Evolutionary conservation across 2,797 vertebrate species (phyloP).

Genomic region (Paguma larvata): DNA sequence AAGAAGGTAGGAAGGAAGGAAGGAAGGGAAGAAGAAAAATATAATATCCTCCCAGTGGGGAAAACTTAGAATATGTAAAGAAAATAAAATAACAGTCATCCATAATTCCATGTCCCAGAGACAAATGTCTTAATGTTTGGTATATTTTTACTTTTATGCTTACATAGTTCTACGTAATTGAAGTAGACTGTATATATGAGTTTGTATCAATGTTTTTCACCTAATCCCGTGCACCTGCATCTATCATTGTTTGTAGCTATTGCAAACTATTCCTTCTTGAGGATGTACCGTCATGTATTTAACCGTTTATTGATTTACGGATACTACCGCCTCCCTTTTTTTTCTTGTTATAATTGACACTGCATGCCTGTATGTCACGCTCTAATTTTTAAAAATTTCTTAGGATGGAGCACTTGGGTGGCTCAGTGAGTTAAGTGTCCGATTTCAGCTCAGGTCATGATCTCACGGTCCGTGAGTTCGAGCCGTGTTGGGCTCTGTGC

Average conservation of each 20-base stretch:
- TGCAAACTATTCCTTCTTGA: background rate
- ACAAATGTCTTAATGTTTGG: background rate
- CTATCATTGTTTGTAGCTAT: background rate
- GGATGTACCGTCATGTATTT: background rate
- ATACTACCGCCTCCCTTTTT: background rate
- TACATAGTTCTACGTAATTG: background rate
- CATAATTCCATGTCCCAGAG: background rate
- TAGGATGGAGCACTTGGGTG: no score
- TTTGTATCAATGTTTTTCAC: background rate
- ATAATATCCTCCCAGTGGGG: background rate
- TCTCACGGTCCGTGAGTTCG: no score
- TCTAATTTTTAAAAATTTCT: background rate
- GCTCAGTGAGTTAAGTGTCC: no score
- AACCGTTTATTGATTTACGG: background rate
- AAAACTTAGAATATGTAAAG: background rate
- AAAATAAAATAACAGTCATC: background rate
- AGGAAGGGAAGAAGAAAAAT: no score
- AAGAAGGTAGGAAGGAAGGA: background rate
- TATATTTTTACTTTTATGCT: background rate
- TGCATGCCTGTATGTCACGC: background rate
- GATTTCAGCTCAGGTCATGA: no score
- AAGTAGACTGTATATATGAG: background rate
- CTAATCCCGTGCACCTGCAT: background rate
- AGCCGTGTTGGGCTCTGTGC: no score
- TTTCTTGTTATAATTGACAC: background rate